A percentile compares a stretch with the other conserved stretches of the same genome.
Conservation (phyloP, 2,113 vertebrate genomes). For the Phoenicopterus ruber region DNA sequence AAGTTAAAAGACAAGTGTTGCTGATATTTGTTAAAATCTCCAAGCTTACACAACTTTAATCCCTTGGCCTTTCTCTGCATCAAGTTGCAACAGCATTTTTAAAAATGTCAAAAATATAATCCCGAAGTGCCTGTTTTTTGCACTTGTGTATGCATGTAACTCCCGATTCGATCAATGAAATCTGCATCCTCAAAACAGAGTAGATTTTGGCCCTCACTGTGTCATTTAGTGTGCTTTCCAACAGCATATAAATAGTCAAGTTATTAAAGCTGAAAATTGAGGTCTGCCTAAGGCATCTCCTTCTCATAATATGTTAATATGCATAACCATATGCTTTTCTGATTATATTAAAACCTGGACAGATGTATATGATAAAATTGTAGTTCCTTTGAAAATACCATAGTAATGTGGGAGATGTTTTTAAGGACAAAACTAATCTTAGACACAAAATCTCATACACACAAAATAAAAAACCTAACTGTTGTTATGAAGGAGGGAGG, state of each 20-base stretch:
- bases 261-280: constrained; percentile 12
- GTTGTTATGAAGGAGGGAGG: not conserved
- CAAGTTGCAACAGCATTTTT: not conserved
- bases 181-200: not conserved
- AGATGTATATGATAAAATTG: not conserved
- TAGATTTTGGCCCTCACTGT: not conserved
- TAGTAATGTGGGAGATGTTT: not conserved
- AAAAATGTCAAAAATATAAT: not conserved
- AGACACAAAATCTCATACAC: not conserved
- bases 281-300: not conserved
- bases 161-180: not conserved
- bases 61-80: not conserved
- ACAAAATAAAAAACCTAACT: not conserved
- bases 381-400: not conserved
- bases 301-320: not conserved
- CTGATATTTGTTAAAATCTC: not conserved
- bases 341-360: constrained; percentile 6
- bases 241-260: not conserved
- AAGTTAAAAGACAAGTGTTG: not conserved
- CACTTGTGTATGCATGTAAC: not conserved
- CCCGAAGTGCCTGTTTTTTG: not conserved
- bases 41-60: not conserved
- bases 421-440: not conserved
- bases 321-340: constrained; percentile 37
- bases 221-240: not conserved